These are phyloP conservation scores for Pseudochaenichthys georgianus DNA, from an alignment of 2,797 vertebrate genomes.

Conservation along the genomic window DNA sequence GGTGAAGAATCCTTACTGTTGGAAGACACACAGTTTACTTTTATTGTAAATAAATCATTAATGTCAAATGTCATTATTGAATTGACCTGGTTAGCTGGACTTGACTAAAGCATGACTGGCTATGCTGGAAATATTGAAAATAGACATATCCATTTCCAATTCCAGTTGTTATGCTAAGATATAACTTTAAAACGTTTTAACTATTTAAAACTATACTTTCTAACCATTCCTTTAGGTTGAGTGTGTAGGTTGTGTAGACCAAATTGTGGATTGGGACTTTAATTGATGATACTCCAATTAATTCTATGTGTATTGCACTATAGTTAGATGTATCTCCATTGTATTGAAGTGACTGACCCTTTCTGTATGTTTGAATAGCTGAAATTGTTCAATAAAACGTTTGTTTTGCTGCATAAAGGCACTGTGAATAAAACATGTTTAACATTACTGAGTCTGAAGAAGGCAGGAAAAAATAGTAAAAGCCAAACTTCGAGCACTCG, in stretches of 20 bases:
- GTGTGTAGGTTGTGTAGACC: background rate
- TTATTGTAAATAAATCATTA: background rate
- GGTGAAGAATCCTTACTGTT: conserved; percentile 3
- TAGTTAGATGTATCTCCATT: background rate
- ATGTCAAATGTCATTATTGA: background rate
- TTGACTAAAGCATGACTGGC: background rate
- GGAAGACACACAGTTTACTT: background rate
- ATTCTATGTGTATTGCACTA: background rate
- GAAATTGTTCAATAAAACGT: background rate
- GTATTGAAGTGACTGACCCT: background rate
- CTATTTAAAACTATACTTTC: too few species aligned
- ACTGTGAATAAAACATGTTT: conserved; percentile 1
- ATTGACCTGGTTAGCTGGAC: background rate
- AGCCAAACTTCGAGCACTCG: conserved; percentile 8
- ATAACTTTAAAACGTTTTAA: too few species aligned
- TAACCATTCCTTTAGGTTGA: background rate
- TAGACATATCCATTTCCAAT: too few species aligned
- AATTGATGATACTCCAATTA: background rate
- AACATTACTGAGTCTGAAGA: conserved; percentile 4
- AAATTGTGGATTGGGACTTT: background rate
- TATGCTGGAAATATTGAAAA: background rate
- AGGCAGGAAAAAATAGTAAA: conserved; percentile 18
- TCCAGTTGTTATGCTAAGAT: background rate
- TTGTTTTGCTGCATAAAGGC: background rate
- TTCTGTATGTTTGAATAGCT: background rate